These are phyloP conservation scores for Drosophila austrosaltans DNA, from an alignment of 2,888 invertebrate genomes.

Conservation along the genomic window DNA sequence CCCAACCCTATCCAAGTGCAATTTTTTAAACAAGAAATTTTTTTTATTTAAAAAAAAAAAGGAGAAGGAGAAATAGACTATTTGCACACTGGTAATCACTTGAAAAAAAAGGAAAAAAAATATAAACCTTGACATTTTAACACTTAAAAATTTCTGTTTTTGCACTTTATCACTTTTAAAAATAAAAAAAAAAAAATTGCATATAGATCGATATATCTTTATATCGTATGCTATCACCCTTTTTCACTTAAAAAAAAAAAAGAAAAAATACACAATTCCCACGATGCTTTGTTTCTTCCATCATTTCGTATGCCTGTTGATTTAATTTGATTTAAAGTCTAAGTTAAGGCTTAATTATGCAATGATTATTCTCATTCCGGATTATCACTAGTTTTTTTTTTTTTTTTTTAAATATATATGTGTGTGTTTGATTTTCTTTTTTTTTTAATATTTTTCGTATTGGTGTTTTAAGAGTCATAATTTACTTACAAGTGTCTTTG, in stretches of 20 bases:
- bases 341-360: conserved; percentile 28
- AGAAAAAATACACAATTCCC: conserved; percentile 34
- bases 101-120: conserved; percentile 26
- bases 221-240: neutral
- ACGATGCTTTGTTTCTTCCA: conserved; percentile 16
- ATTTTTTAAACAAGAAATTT: conserved; percentile 11
- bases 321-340: conserved; percentile 23
- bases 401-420: conserved; percentile 12
- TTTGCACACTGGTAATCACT: conserved; percentile 9
- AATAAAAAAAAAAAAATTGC: conserved; percentile 33
- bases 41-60: conserved; percentile 36
- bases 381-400: conserved; percentile 12
- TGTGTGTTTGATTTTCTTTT: too few species aligned
- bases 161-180: conserved; percentile 17
- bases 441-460: conserved; percentile 10
- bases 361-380: conserved; percentile 24
- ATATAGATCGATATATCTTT: neutral
- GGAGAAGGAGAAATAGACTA: too few species aligned
- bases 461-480: conserved; percentile 51
- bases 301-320: too few species aligned
- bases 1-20: conserved; percentile 8
- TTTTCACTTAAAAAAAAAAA: conserved; percentile 42
- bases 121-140: too few species aligned
- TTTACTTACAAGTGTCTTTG: conserved; percentile 69
- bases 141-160: neutral